phyloP scores from a whole-genome alignment of 2,888 invertebrate genomes.

The Synanthedon tipuliformis region DNA sequence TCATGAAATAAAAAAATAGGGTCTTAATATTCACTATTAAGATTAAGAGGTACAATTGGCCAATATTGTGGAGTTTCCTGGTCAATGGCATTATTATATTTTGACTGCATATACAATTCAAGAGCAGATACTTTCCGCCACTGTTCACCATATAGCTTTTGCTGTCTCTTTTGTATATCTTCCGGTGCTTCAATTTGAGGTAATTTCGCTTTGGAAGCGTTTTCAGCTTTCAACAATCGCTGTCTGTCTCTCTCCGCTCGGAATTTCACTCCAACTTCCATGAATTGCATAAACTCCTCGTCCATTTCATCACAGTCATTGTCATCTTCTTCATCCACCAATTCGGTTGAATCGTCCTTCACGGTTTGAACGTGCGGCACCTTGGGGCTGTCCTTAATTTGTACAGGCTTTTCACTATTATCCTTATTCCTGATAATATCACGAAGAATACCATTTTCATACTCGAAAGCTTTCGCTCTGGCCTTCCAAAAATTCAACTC shows the following conservation, averaged over 20 bases:
- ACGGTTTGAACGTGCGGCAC: constrained; percentile 6
- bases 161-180: constrained; percentile 41
- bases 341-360: constrained; percentile 8
- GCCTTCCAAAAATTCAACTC: constrained; percentile 74
- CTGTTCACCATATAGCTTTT: constrained; percentile 73
- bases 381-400: constrained; percentile 10
- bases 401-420: constrained; percentile 9
- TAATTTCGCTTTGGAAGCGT: constrained; percentile 15
- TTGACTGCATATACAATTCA: constrained; percentile 77
- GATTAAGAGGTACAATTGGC: constrained; percentile 78
- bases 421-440: constrained; percentile 49
- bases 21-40: constrained; percentile 16
- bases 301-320: constrained; percentile 49
- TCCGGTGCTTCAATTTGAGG: constrained; percentile 18
- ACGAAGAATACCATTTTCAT: constrained; percentile 69
- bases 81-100: constrained; percentile 73
- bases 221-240: constrained; percentile 4
- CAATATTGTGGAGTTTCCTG: constrained; percentile 73
- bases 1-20: too few relatives aligned
- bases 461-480: constrained; percentile 64
- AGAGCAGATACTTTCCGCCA: constrained; percentile 77
- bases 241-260: constrained; percentile 26
- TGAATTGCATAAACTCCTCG: constrained; percentile 73
- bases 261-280: constrained; percentile 70
- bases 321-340: constrained; percentile 18